Evolutionary conservation across 2,888 invertebrate genomes (phyloP).

Genomic region (Nephrotoma flavescens): DNA sequence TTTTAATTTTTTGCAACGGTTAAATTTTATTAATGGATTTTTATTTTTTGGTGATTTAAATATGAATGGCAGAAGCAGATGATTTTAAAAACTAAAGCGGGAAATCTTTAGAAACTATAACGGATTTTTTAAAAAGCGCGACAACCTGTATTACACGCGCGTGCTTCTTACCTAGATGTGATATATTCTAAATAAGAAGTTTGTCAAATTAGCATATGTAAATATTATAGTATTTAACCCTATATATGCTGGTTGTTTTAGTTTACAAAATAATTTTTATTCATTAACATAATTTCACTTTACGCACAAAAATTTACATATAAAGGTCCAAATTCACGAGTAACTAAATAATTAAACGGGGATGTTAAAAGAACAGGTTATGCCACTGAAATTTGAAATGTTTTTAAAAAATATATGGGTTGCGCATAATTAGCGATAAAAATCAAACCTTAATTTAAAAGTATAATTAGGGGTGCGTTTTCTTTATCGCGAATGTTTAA

Average conservation of each 20-base stretch:
- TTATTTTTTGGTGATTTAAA: neutral
- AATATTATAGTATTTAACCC: neutral
- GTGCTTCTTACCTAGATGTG: neutral
- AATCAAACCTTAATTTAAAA: neutral
- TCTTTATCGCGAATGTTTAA: too few relatives aligned
- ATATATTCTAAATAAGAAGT: neutral
- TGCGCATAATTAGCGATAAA: neutral
- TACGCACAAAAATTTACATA: neutral
- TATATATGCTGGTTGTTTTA: neutral
- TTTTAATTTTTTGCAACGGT: neutral
- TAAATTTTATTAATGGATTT: neutral
- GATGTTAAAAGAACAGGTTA: neutral
- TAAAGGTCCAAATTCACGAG: neutral
- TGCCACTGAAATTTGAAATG: neutral
- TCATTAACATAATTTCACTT: neutral
- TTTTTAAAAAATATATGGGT: neutral
- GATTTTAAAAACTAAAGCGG: neutral
- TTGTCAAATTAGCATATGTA: neutral
- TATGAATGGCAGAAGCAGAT: neutral
- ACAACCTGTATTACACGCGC: neutral
- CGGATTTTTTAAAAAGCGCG: neutral
- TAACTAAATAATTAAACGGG: neutral
- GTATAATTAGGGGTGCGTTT: neutral
- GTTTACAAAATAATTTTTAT: neutral
- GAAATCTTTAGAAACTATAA: neutral